A percentile compares a stretch with the other conserved stretches of the same genome.
phyloP scores from a whole-genome alignment of 92 coral and sea anemone species.

The Porites cylindrica region DNA sequence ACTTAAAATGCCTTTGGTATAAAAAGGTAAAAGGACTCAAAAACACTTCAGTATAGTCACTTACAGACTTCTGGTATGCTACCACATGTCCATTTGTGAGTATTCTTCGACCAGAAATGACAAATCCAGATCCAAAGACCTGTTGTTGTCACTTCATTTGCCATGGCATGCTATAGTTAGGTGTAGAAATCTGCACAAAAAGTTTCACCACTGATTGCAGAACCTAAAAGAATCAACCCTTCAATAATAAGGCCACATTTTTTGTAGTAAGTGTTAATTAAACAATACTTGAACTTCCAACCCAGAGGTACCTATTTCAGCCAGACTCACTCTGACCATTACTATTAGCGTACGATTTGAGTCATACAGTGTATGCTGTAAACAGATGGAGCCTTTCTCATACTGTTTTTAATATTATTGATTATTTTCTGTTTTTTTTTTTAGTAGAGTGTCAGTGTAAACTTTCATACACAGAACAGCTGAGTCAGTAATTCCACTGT shows the following conservation, averaged over 20 bases:
- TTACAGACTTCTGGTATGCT: constrained; percentile 89
- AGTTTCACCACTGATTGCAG: constrained; percentile 89
- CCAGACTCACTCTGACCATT: no score
- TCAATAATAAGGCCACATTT: neutral
- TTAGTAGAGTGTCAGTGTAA: no score
- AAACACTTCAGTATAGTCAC: constrained; percentile 3
- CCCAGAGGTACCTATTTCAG: no score
- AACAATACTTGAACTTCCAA: no score
- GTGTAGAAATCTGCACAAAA: constrained; percentile 94
- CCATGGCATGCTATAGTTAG: constrained; percentile 96
- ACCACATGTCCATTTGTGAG: constrained; percentile 93
- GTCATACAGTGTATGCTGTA: no score
- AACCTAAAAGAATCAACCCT: constrained; percentile 49
- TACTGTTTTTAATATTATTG: no score
- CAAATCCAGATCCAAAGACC: constrained; percentile 92
- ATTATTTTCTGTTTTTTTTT: no score
- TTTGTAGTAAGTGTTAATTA: neutral
- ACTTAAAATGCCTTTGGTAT: neutral
- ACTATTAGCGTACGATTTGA: no score
- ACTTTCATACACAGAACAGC: no score
- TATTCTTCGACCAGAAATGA: constrained; percentile 77
- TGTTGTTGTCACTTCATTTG: constrained; percentile 94
- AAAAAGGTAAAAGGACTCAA: no score
- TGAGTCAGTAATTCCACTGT: no score
- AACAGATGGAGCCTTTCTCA: no score